Conservation (phyloP, 2,113 vertebrate genomes). For the Myiozetetes cayanensis region DNA sequence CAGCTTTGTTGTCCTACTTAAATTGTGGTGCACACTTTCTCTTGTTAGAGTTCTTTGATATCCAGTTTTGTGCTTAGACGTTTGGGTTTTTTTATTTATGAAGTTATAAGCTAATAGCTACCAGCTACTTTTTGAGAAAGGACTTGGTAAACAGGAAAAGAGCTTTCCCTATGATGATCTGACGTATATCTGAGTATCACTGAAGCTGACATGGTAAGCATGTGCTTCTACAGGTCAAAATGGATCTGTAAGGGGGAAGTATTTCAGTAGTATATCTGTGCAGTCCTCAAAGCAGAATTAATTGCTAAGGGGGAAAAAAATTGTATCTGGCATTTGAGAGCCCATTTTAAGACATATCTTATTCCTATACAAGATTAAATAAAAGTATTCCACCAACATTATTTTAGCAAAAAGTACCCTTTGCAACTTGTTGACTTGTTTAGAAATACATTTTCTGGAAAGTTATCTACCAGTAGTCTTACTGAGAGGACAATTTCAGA, state of each 20-base stretch:
- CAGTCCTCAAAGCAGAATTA: not conserved
- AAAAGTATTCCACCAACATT: not conserved
- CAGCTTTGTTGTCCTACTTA: not conserved
- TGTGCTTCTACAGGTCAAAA: not conserved
- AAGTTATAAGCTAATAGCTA: not conserved
- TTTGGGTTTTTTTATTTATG: not conserved
- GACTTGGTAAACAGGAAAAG: not conserved
- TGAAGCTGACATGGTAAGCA: not conserved
- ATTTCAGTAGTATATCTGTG: not conserved
- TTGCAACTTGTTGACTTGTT: not conserved
- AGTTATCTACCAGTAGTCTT: not conserved
- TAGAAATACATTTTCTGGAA: not conserved
- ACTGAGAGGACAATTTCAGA: not conserved
- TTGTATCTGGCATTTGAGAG: rapidly evolving
- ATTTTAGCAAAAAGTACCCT: not conserved
- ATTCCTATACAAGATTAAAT: not conserved
- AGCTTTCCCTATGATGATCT: not conserved
- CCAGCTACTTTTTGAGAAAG: not conserved
- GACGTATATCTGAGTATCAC: not conserved
- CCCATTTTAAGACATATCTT: not conserved
- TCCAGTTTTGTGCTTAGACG: not conserved
- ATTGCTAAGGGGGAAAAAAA: not conserved
- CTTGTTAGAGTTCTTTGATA: not conserved
- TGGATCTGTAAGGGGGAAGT: not conserved
- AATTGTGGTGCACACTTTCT: not conserved